Evolutionary conservation across 1,140 invertebrate species (phyloP), one percentile per base, ranked within the genome.

Genomic region (Neodiprion fabricii): DNA sequence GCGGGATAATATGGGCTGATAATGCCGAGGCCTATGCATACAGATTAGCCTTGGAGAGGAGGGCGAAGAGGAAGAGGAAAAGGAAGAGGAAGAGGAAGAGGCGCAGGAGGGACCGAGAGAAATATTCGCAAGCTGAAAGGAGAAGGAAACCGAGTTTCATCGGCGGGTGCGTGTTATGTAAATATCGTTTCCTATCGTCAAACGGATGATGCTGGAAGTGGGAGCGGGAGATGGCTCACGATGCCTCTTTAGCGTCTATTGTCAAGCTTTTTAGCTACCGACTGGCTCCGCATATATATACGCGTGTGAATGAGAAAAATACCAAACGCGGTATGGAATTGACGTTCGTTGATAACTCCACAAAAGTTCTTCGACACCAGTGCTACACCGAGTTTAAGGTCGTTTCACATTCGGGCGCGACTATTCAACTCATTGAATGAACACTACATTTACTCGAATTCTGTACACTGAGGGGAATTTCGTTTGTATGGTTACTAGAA

Each of bases 1-100:
- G 53, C 53, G n/a, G 11, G 53, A 61, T 61, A 40, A 61, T 61
- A 61, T 17, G 53, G 53, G 11, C n/a, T 61, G 53, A 61, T 61
- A 61, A 73, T 49, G 14, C 61, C 47, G 11, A 67, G 71, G 72
- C 65, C 40, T 73, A 48, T 73, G 61, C 72, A 67, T 67, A 73
- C 53, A 73, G 23, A 67, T 11, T 73, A 67, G 72, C 67, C 48
- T 48, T 48, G 66, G 49, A 40, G 71, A 66, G 28, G 48, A 40
- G 61, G 66, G 71, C 48, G n/a, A 50, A 12, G 61, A n/a, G n/a
- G 48, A 53, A 11, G 11, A 28, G 14, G 23, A 12, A 73, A 11
- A 11, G 47, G 40, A 70, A 28, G 40, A 69, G 17, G 21, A 7
- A 73, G 48, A 17, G 14, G 21, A 70, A 50, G 48, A 48, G 40